Conservation (phyloP, 2,888 invertebrate species). For the Boloria selene region DNA sequence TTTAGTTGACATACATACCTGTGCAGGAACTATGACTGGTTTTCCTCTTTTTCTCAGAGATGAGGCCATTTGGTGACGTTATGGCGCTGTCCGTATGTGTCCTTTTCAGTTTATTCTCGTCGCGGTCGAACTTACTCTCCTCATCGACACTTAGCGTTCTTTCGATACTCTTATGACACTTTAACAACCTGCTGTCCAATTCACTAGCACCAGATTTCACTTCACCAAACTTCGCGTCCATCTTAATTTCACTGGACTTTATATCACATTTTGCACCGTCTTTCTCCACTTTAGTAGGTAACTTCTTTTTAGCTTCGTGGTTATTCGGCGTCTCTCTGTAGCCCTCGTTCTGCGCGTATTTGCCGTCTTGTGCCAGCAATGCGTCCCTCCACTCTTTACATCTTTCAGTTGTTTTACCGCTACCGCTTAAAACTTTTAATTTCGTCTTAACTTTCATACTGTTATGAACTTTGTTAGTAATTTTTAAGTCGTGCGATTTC, state of each 20-base stretch:
- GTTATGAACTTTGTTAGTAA: slow-evolving; percentile 64
- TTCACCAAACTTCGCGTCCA: slow-evolving; percentile 61
- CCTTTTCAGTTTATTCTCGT: slow-evolving; percentile 70
- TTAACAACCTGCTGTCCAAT: slow-evolving; percentile 64
- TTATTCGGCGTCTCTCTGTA: slow-evolving; percentile 76
- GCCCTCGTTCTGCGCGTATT: slow-evolving; percentile 77
- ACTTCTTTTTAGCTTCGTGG: slow-evolving; percentile 74
- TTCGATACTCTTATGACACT: slow-evolving; percentile 66
- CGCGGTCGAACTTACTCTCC: slow-evolving; percentile 44
- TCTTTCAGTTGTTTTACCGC: slow-evolving; percentile 58
- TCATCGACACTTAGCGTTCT: slow-evolving; percentile 70
- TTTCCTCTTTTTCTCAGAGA: slow-evolving; percentile 85
- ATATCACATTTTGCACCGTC: slow-evolving; percentile 70
- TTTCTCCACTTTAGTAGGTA: slow-evolving; percentile 66
- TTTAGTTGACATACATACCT: slow-evolving; percentile 64
- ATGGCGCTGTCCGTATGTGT: slow-evolving; percentile 72
- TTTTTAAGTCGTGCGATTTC: slow-evolving; percentile 71
- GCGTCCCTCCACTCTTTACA: slow-evolving; percentile 84
- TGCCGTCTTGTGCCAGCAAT: slow-evolving; percentile 79
- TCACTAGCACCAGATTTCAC: slow-evolving; percentile 69
- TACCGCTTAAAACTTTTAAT: slow-evolving; percentile 63
- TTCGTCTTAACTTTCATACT: slow-evolving; percentile 73
- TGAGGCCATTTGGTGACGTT: slow-evolving; percentile 83
- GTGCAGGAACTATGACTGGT: slow-evolving; percentile 82
- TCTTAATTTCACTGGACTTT: slow-evolving; percentile 66